Evolutionary conservation across 2,888 invertebrate species (phyloP).

Genomic region (Serrognathus titanus): DNA sequence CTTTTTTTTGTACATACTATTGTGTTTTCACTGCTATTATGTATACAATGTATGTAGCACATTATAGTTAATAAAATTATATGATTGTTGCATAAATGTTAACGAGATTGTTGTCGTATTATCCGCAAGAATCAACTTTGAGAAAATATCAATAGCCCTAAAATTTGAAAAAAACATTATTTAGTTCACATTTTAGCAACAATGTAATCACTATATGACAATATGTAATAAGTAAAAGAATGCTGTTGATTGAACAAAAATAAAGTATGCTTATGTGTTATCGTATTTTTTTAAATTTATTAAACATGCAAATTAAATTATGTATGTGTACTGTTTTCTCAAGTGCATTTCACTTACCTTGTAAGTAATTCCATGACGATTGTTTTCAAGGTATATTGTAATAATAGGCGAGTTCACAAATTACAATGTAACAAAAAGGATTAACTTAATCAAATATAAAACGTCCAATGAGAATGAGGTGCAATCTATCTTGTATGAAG

Average conservation of each 20-base stretch:
- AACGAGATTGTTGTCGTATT: conserved; percentile 6
- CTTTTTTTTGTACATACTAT: neutral
- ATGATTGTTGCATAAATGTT: conserved; percentile 27
- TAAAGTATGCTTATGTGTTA: conserved; percentile 27
- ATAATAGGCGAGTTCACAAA: too few species aligned
- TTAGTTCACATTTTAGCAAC: conserved; percentile 31
- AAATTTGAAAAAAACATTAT: neutral
- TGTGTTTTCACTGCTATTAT: conserved; percentile 18
- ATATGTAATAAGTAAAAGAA: conserved; percentile 38
- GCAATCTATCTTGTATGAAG: too few species aligned
- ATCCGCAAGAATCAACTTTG: too few species aligned
- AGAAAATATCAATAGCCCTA: neutral
- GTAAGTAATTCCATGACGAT: too few species aligned
- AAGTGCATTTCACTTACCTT: too few species aligned
- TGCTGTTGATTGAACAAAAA: conserved; percentile 42
- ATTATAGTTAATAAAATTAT: conserved; percentile 19
- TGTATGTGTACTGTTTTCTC: neutral
- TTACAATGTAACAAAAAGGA: too few species aligned
- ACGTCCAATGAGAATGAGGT: too few species aligned
- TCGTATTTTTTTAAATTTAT: conserved; percentile 7
- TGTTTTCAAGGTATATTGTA: too few species aligned
- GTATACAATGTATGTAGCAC: conserved; percentile 20
- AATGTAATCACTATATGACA: conserved; percentile 46
- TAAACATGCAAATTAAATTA: too few species aligned
- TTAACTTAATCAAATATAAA: too few species aligned